phyloP scores from a whole-genome alignment of 2,888 invertebrate species.

The Rhagophthalmus giganteus region DNA sequence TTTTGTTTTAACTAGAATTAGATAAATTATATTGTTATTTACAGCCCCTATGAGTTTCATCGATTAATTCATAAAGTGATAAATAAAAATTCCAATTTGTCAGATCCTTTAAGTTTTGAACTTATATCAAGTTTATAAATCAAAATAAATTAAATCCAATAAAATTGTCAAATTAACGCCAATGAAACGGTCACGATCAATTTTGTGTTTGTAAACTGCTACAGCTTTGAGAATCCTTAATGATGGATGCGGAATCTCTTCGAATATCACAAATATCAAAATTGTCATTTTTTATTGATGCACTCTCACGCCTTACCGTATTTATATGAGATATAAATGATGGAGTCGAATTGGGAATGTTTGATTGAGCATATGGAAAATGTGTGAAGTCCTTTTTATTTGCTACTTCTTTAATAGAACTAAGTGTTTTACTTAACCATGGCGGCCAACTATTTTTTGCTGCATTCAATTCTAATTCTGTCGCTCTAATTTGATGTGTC shows the following conservation, averaged over 20 bases:
- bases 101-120: too few species aligned
- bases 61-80: too few species aligned
- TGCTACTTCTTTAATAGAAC: slow-evolving; percentile 72
- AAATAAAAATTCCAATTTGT: too few species aligned
- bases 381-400: slow-evolving; percentile 60
- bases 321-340: slow-evolving; percentile 54
- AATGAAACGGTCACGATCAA: slow-evolving; percentile 32
- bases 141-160: background rate
- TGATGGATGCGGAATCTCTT: slow-evolving; percentile 50
- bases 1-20: too few species aligned
- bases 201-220: slow-evolving; percentile 50
- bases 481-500: slow-evolving; percentile 84
- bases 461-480: slow-evolving; percentile 74
- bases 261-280: slow-evolving; percentile 42
- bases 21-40: too few species aligned
- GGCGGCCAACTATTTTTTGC: slow-evolving; percentile 81
- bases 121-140: background rate
- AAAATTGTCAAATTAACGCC: background rate
- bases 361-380: slow-evolving; percentile 47
- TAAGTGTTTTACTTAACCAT: slow-evolving; percentile 93
- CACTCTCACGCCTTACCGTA: slow-evolving; percentile 56
- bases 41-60: too few species aligned
- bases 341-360: slow-evolving; percentile 43
- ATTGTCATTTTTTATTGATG: slow-evolving; percentile 48
- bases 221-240: slow-evolving; percentile 56